Conservation (phyloP, 2,113 vertebrate genomes). For the Leucosticte australis region DNA sequence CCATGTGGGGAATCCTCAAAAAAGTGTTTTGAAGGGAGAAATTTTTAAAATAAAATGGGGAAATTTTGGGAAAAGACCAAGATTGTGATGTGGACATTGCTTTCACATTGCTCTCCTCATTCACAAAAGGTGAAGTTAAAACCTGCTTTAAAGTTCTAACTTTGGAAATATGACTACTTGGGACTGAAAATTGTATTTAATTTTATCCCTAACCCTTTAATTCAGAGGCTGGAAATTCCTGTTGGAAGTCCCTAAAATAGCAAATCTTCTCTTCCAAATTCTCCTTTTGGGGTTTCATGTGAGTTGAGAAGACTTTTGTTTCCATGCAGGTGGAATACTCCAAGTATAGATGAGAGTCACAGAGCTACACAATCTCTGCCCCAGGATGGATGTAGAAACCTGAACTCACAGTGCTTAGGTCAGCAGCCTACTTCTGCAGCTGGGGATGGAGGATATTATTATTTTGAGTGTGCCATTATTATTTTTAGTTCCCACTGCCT, state of each 20-base stretch:
- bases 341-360: neutral
- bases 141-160: neutral
- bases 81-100: neutral
- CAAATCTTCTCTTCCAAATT: neutral
- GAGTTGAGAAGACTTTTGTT: neutral
- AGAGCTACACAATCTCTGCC: neutral
- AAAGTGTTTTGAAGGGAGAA: neutral
- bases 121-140: neutral
- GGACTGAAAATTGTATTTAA: neutral
- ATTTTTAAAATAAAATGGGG: neutral
- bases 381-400: neutral
- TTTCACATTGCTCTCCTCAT: neutral
- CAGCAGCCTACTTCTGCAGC: constrained; percentile 28
- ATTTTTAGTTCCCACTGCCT: neutral
- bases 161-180: neutral
- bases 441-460: neutral
- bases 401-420: neutral
- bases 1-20: neutral
- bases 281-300: neutral
- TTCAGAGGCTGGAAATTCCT: neutral
- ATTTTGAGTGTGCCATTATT: neutral
- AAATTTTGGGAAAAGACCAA: neutral
- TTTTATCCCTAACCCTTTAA: neutral
- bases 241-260: neutral
- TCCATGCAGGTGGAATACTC: neutral